Conservation (phyloP, 2,797 vertebrate species). For the Phylloscopus collybita region DNA sequence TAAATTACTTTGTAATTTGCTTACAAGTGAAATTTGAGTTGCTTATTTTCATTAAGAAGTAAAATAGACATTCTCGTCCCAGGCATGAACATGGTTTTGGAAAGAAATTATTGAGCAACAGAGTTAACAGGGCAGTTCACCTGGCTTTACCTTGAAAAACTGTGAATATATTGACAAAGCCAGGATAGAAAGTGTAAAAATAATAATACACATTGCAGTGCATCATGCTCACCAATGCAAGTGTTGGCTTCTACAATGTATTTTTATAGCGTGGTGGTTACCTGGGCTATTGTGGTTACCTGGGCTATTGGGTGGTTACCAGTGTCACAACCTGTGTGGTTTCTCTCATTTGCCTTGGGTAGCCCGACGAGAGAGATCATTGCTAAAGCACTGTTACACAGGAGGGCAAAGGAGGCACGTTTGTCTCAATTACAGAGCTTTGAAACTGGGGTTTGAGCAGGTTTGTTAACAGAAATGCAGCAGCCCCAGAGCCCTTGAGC, state of each 20-base stretch:
- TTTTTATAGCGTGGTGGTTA: background rate
- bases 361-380: background rate
- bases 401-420: background rate
- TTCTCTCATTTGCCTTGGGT: background rate
- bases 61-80: background rate
- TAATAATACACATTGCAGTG: no score
- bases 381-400: background rate
- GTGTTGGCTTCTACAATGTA: background rate
- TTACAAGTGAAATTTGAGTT: background rate
- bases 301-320: no score
- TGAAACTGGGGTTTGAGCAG: background rate
- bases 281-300: background rate
- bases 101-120: background rate
- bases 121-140: background rate
- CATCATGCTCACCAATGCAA: background rate
- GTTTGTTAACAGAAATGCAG: background rate
- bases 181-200: background rate
- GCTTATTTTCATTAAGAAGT: background rate
- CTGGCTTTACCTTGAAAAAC: background rate
- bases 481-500: background rate
- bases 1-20: background rate
- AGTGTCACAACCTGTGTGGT: background rate
- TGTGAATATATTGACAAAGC: background rate
- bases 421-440: background rate
- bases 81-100: background rate